phyloP scores from a whole-genome alignment of 2,888 invertebrate genomes.

The Drosophila phalerata region DNA sequence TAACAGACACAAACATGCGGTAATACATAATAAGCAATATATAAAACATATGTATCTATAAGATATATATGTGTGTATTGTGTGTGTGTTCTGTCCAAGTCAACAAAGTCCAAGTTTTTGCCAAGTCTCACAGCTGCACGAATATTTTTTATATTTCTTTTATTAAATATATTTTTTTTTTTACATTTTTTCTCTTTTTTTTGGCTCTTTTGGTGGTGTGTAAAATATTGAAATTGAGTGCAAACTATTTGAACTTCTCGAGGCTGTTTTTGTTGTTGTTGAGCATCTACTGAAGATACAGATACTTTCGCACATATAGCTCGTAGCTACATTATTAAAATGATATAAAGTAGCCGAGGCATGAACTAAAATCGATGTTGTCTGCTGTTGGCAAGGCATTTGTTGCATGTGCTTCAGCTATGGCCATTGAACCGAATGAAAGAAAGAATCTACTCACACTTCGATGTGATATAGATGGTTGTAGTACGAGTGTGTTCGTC shows the following conservation, averaged over 20 bases:
- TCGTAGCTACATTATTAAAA: slow-evolving; percentile 74
- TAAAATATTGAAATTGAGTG: slow-evolving; percentile 81
- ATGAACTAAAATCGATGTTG: slow-evolving; percentile 57
- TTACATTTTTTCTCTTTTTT: slow-evolving; percentile 15
- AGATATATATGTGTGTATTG: slow-evolving; percentile 19
- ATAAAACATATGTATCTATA: slow-evolving; percentile 75
- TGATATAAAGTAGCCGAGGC: slow-evolving; percentile 74
- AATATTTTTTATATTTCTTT: slow-evolving; percentile 37
- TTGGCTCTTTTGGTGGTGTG: slow-evolving; percentile 41
- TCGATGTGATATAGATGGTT: background rate
- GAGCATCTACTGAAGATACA: slow-evolving; percentile 29
- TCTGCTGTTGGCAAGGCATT: slow-evolving; percentile 40
- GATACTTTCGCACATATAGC: slow-evolving; percentile 47
- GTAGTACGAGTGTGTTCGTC: background rate
- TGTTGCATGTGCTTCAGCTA: slow-evolving; percentile 62
- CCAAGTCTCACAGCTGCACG: slow-evolving; percentile 60
- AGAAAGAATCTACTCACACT: slow-evolving; percentile 31
- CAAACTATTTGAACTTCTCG: slow-evolving; percentile 74
- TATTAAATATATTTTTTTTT: slow-evolving; percentile 19
- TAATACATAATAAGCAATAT: slow-evolving; percentile 78
- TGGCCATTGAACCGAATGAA: slow-evolving; percentile 68
- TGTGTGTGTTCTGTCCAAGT: slow-evolving; percentile 10
- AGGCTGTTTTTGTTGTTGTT: slow-evolving; percentile 25
- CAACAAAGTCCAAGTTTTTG: slow-evolving; percentile 41
- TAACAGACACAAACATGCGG: slow-evolving; percentile 58